Evolutionary conservation across 2,888 invertebrate species (phyloP), one percentile per base, ranked within the genome.

Genomic region (Ischnura elegans): DNA sequence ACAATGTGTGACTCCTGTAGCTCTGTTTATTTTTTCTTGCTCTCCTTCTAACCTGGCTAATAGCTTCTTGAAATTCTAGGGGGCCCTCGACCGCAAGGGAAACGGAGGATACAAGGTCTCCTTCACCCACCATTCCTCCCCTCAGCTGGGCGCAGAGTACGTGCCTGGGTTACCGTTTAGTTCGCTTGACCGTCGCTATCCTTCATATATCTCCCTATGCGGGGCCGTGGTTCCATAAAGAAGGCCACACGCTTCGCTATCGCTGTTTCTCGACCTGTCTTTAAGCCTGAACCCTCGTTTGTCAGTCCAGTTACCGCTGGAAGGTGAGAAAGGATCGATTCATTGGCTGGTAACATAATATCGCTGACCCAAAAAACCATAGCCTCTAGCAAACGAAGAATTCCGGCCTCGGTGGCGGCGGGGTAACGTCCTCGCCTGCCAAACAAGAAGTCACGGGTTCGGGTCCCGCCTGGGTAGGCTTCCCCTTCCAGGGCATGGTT

Each of bases 321-420:
- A 76, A 61, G 36, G 76, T 29, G 76, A 76, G 76, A 76, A 76
- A 76, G 36, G 76, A n/a, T 13, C 76, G 76, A 76, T 76, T 76
- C 76, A 36, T 76, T 16, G 76, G 29, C 76, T 8, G 29, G 36
- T 76, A n/a, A 36, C 19, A 36, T 76, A 76, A 8, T 29, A 10
- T 13, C 13, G 0, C 29, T 36, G 36, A 36, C 25, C 76, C 13
- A n/a, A n/a, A n/a, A n/a, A n/a, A n/a, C n/a, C n/a, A n/a, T n/a
- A n/a, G n/a, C n/a, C n/a, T n/a, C n/a, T n/a, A n/a, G n/a, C n/a
- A n/a, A n/a, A n/a, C n/a, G n/a, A n/a, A n/a, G n/a, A n/a, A n/a
- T n/a, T n/a, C n/a, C n/a, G n/a, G n/a, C n/a, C n/a, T n/a, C n/a
- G n/a, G n/a, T n/a, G n/a, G n/a, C n/a, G n/a, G n/a, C n/a, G n/a